Conservation (phyloP, 2,113 vertebrate genomes). For the Cavia porcellus region DNA sequence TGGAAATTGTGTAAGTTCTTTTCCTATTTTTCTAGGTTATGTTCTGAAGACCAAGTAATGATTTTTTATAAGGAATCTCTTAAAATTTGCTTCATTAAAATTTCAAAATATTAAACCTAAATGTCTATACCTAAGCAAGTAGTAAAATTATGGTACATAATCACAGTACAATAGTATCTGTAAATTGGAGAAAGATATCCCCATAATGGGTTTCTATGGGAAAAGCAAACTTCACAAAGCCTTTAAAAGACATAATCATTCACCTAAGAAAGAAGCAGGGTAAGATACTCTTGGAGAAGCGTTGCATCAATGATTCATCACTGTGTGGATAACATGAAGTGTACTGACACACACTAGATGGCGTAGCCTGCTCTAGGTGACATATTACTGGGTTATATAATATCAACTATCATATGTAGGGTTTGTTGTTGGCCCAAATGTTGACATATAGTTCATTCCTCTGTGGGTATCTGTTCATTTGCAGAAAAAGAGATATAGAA, state of each 20-base stretch:
- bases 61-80: not conserved
- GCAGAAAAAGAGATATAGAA: conserved; percentile 10
- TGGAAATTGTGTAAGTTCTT: not conserved
- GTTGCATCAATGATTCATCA: not conserved
- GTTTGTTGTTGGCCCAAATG: not conserved
- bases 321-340: not conserved
- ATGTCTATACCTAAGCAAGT: not conserved
- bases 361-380: not conserved
- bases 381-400: not conserved
- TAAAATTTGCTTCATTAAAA: conserved; percentile 16
- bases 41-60: not conserved
- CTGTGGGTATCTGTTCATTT: not conserved
- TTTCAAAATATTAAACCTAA: not conserved
- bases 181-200: not conserved
- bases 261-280: not conserved
- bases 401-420: not conserved
- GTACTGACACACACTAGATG: not conserved
- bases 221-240: not conserved
- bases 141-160: not conserved
- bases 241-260: not conserved
- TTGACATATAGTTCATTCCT: not conserved
- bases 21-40: not conserved
- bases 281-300: not conserved
- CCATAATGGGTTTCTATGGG: not conserved
- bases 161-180: not conserved